These are phyloP conservation scores for Sphaeridia pumilis DNA, from an alignment of 2,888 invertebrate species.

Conservation along the genomic window DNA sequence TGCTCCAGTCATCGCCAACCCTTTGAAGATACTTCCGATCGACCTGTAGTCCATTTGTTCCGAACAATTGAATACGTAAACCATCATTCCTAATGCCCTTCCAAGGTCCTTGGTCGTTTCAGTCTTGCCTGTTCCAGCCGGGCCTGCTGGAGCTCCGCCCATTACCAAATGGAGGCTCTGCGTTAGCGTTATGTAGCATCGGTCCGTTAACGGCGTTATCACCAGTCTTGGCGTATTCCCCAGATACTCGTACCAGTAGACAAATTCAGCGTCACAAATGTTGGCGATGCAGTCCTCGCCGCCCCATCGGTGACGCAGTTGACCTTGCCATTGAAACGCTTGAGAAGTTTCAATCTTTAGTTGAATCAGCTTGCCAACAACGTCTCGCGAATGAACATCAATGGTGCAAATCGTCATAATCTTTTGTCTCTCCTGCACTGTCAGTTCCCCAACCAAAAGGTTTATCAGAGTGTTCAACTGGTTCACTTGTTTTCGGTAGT, in stretches of 20 bases:
- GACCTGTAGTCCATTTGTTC: conserved; percentile 48
- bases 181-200: conserved; percentile 90
- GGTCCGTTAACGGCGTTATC: conserved; percentile 86
- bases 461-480: conserved; percentile 87
- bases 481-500: conserved; percentile 76
- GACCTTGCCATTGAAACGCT: conserved; percentile 87
- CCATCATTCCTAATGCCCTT: conserved; percentile 89
- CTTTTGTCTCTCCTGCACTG: conserved; percentile 83
- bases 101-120: conserved; percentile 96
- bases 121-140: conserved; percentile 91
- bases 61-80: conserved; percentile 54
- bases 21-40: conserved; percentile 94
- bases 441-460: conserved; percentile 74
- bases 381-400: conserved; percentile 92
- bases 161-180: conserved; percentile 83
- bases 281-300: conserved; percentile 87
- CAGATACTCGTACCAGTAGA: conserved; percentile 85
- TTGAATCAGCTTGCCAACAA: conserved; percentile 83
- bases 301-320: conserved; percentile 76
- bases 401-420: conserved; percentile 98
- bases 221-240: conserved; percentile 92
- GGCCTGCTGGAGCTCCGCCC: conserved; percentile 90
- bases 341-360: conserved; percentile 76
- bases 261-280: conserved; percentile 91
- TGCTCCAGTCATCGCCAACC: conserved; percentile 89